A percentile compares a stretch with the other conserved stretches of the same genome.
These are phyloP conservation scores for Trochalopteron elliotii DNA, from an alignment of 2,113 vertebrate species.

Conservation along the genomic window DNA sequence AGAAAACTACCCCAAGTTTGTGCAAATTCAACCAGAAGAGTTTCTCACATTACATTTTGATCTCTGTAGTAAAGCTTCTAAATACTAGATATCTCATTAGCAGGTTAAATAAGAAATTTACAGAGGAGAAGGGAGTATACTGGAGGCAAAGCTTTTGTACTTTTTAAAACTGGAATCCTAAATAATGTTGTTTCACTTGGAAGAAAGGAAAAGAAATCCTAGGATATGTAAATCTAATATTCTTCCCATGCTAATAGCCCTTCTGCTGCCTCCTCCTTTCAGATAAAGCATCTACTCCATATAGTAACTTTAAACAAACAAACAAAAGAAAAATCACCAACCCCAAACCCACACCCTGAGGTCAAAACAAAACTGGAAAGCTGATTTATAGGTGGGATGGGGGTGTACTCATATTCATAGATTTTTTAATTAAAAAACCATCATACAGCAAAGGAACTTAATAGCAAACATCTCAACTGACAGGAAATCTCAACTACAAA, in stretches of 20 bases:
- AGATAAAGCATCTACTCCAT: neutral
- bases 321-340: accelerated
- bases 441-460: neutral
- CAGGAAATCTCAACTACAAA: neutral
- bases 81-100: neutral
- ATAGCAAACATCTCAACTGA: neutral
- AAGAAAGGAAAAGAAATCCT: neutral
- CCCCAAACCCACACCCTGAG: neutral
- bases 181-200: neutral
- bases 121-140: neutral
- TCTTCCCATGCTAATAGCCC: neutral
- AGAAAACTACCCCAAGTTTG: neutral
- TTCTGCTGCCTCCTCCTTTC: neutral
- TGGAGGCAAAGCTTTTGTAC: neutral
- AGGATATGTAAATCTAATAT: neutral
- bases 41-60: neutral
- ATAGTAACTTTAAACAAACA: neutral
- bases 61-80: neutral
- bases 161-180: neutral
- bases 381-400: neutral
- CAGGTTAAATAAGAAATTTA: neutral
- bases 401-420: neutral
- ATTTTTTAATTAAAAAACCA: neutral
- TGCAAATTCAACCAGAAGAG: neutral
- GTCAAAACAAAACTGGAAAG: neutral